Evolutionary conservation across 2,888 invertebrate species (phyloP).

Genomic region (Amblyjoppa proteus): DNA sequence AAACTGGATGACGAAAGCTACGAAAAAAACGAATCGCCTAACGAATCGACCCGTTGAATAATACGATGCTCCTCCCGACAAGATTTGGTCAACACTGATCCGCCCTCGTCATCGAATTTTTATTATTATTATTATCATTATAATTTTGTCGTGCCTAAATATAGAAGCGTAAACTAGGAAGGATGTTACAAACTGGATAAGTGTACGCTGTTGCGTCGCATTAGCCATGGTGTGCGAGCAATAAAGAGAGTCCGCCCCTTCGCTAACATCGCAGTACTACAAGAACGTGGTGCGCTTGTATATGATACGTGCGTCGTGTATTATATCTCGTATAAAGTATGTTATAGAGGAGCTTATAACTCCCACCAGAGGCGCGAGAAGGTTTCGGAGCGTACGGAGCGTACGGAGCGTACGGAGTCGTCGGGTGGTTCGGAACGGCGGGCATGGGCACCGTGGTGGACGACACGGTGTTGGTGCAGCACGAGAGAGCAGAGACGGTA

Average conservation of each 20-base stretch:
- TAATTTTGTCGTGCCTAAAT: conserved; percentile 55
- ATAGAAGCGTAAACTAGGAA: conserved; percentile 72
- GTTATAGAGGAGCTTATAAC: conserved; percentile 9
- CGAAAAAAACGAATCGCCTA: neutral
- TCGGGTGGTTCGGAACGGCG: conserved; percentile 13
- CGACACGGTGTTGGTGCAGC: conserved; percentile 33
- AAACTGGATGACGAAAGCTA: neutral
- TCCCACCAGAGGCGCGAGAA: conserved; percentile 34
- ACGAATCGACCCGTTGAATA: neutral
- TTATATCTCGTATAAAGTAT: neutral
- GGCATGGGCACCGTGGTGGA: conserved; percentile 9
- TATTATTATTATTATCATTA: neutral
- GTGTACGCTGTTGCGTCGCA: conserved; percentile 68
- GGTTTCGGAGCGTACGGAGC: conserved; percentile 25
- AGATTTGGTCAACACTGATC: neutral
- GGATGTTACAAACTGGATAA: conserved; percentile 79
- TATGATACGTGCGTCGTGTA: conserved; percentile 1
- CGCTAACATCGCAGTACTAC: conserved; percentile 55
- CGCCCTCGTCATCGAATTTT: neutral
- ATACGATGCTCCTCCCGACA: neutral
- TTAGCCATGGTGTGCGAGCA: conserved; percentile 65
- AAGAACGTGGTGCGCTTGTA: conserved; percentile 3
- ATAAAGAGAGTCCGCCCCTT: conserved; percentile 61
- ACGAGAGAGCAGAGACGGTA: conserved; percentile 42
- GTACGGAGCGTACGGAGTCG: neutral